Base-by-base conservation (phyloP, 2,113 vertebrate species). In the Galemys pyrenaicus region DNA sequence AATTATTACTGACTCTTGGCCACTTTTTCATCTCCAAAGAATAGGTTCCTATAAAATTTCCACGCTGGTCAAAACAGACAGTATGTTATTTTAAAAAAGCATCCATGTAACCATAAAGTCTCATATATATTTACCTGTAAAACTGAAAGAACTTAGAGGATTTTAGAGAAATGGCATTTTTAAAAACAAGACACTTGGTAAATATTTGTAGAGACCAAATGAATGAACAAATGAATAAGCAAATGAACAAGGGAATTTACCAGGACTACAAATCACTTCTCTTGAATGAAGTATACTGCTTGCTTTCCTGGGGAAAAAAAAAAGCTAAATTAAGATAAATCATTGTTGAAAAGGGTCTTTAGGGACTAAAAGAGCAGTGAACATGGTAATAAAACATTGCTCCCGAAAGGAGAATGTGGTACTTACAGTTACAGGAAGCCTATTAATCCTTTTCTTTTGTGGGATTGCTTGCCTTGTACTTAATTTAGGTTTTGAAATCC, bases 311-410 rank as follows among this genome's bases (percentile, higher is more conserved):
- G 68, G 16, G 1, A 1, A 17, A 77, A 89, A 94, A 67, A 73
- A 58, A 92, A 73, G 94, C 97, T 95, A 95, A 97, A 97, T 97
- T 80, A 97, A 97, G 96, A 97, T 97, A 78, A 98, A 97, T 84
- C 51, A 73, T 88, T 88, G 39, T 79, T 89, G 94, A 96, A 95
- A 89, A 93, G 78, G 49, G 87, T 90, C 89, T 91, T 94, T 87
- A 91, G 92, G 87, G 95, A 96, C 92, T 41, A 22, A 78, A 87
- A 46, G n/a, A 91, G 35, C 75, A 94, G 79, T 89, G 96, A 92
- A 91, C 60, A 26, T 73, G 67, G 68, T 96, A 89, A 92, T 94
- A 95, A 97, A 93, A 87, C 3, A 0, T 91, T 97, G 89, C 92
- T 96, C 91, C 96, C 96, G 94, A 92, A 95, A 97, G 93, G 73